Evolutionary conservation across 1,140 invertebrate genomes (phyloP).

Genomic region (Mesaphorura yosii): DNA sequence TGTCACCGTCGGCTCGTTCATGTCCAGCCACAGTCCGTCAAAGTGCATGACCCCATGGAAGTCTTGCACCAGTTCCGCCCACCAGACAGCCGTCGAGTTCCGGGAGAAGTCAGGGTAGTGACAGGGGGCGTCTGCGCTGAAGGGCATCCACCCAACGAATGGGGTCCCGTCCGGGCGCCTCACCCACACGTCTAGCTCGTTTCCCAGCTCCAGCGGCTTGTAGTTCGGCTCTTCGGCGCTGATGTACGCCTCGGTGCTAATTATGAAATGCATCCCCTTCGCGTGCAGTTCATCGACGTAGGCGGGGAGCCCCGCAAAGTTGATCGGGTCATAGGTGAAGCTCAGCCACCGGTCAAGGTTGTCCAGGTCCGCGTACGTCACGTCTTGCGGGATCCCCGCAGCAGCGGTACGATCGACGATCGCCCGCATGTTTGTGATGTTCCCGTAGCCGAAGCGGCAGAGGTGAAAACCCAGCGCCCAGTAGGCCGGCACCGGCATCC

Average conservation of each 20-base stretch:
- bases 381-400: slow-evolving; percentile 35
- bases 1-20: slow-evolving; percentile 41
- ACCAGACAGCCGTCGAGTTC: slow-evolving; percentile 5
- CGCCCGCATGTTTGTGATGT: slow-evolving; percentile 34
- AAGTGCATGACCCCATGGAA: slow-evolving; percentile 11
- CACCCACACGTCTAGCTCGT: slow-evolving; percentile 29
- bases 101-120: slow-evolving; percentile 25
- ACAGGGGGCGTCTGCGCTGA: slow-evolving; percentile 35
- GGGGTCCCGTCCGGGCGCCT: slow-evolving; percentile 17
- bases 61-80: slow-evolving; percentile 6
- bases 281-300: slow-evolving; percentile 55
- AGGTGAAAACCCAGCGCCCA: slow-evolving; percentile 40
- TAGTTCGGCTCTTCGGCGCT: slow-evolving; percentile 17
- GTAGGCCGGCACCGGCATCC: not conserved
- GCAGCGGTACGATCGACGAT: slow-evolving; percentile 34
- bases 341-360: slow-evolving; percentile 69
- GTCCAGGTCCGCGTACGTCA: slow-evolving; percentile 39
- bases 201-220: slow-evolving; percentile 14
- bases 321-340: slow-evolving; percentile 61
- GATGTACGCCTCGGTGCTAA: slow-evolving; percentile 34
- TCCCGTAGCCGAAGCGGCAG: slow-evolving; percentile 38
- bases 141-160: slow-evolving; percentile 31
- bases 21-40: slow-evolving; percentile 32
- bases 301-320: slow-evolving; percentile 54
- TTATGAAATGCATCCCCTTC: slow-evolving; percentile 37